A percentile compares a stretch with the other conserved stretches of the same genome.
Conservation (phyloP, 2,113 vertebrate genomes). For the Lepus americanus region DNA sequence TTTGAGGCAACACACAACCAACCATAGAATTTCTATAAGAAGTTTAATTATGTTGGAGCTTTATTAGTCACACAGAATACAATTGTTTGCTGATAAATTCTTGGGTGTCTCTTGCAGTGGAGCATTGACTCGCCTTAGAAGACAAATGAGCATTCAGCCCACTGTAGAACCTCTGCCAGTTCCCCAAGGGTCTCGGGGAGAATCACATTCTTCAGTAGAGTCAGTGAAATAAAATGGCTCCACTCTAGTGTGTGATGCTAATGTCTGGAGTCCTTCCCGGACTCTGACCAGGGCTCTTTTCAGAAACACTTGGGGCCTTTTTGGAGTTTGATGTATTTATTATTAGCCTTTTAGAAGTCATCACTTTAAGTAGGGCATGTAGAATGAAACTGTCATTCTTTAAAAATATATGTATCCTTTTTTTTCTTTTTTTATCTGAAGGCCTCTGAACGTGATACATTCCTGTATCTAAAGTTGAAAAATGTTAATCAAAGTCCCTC, state of each 20-base stretch:
- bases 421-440: constrained; percentile 53
- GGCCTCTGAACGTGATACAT: constrained; percentile 59
- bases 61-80: constrained; percentile 56
- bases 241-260: constrained; percentile 46
- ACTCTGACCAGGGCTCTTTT: constrained; percentile 40
- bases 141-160: constrained; percentile 79
- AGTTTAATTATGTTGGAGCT: constrained; percentile 47
- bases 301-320: constrained; percentile 59
- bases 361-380: constrained; percentile 15
- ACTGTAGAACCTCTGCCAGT: constrained; percentile 63
- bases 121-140: constrained; percentile 65
- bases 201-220: constrained; percentile 65
- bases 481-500: constrained; percentile 28
- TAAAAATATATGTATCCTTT: constrained; percentile 32
- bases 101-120: constrained; percentile 26
- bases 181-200: constrained; percentile 54
- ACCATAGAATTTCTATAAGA: constrained; percentile 64
- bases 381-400: constrained; percentile 34
- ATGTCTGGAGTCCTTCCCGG: constrained; percentile 68
- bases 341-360: constrained; percentile 42
- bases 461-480: constrained; percentile 61
- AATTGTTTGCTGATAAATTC: constrained; percentile 77
- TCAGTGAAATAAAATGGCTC: constrained; percentile 69
- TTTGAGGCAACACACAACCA: constrained; percentile 44
- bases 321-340: constrained; percentile 56